Percentiles rank a stretch among this genome's conserved stretches.
Conservation (phyloP, 1,140 invertebrate genomes). For the Pteromalus puparum region DNA sequence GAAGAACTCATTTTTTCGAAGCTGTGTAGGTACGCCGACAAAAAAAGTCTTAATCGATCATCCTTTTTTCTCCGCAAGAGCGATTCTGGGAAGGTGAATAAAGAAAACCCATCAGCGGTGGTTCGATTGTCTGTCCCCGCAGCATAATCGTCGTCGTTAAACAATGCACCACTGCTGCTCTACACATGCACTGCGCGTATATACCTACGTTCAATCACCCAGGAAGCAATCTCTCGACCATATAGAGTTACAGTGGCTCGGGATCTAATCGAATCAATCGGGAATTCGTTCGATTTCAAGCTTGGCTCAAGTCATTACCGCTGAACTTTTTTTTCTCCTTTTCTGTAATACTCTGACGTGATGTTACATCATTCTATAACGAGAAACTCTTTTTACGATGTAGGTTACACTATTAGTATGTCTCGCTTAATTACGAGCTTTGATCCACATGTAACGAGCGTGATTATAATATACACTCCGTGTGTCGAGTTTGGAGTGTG, state of each 20-base stretch:
- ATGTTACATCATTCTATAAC: background rate
- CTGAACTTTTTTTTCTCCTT: background rate
- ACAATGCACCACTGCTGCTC: background rate
- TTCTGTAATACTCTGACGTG: background rate
- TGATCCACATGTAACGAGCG: too few relatives aligned
- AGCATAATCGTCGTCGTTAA: constrained; percentile 28
- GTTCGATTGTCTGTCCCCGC: constrained; percentile 25
- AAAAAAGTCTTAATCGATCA: constrained; percentile 39
- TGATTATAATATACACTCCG: too few relatives aligned
- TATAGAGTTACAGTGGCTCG: background rate
- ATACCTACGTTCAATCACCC: background rate
- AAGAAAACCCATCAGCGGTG: constrained; percentile 14
- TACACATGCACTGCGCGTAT: background rate
- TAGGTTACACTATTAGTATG: background rate
- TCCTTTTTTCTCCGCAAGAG: background rate
- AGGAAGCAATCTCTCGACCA: constrained; percentile 11
- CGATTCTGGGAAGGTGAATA: constrained; percentile 30
- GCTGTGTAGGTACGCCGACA: background rate
- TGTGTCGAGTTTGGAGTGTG: too few relatives aligned
- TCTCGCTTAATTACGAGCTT: too few relatives aligned
- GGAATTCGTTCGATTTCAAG: constrained; percentile 3
- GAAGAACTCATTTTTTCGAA: constrained; percentile 20
- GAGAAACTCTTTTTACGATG: background rate
- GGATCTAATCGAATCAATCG: constrained; percentile 19
- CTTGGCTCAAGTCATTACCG: background rate